Percentiles rank a stretch among this genome's conserved stretches.
Evolutionary conservation across 2,797 vertebrate species (phyloP).

Genomic region (Taeniopygia guttata): DNA sequence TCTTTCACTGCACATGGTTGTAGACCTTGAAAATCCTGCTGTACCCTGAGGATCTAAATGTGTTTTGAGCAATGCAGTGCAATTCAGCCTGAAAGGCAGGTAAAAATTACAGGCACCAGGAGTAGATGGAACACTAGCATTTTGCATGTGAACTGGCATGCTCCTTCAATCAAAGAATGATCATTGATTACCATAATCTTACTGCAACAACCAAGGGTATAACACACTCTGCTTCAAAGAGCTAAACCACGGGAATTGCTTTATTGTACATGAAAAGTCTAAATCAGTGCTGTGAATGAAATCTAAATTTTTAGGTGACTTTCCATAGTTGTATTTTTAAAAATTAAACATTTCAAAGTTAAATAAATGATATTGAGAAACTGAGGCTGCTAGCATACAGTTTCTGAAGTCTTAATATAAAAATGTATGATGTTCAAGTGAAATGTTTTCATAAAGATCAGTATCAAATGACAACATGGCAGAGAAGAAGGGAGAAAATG

Average conservation of each 20-base stretch:
- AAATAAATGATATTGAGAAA: neutral
- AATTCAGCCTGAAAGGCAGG: neutral
- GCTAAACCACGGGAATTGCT: neutral
- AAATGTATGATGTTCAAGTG: neutral
- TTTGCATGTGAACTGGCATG: neutral
- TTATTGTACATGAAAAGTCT: neutral
- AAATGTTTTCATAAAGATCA: neutral
- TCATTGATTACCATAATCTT: slow-evolving; percentile 13
- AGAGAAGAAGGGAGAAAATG: neutral
- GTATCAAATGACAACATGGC: neutral
- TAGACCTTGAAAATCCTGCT: slow-evolving; percentile 43
- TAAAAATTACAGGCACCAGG: neutral
- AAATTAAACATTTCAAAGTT: neutral
- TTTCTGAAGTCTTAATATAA: neutral
- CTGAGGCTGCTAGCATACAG: neutral
- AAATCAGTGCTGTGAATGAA: neutral
- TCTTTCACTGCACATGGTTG: neutral
- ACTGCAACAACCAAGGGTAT: neutral
- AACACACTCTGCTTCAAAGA: neutral
- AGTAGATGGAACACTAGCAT: neutral
- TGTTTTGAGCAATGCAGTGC: neutral
- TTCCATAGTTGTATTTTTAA: neutral
- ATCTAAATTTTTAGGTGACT: neutral
- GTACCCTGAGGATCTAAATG: slow-evolving; percentile 12
- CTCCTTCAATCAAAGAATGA: neutral